These are phyloP conservation scores for Dromococcyx pavoninus DNA, from an alignment of 2,797 vertebrate genomes.

Conservation along the genomic window DNA sequence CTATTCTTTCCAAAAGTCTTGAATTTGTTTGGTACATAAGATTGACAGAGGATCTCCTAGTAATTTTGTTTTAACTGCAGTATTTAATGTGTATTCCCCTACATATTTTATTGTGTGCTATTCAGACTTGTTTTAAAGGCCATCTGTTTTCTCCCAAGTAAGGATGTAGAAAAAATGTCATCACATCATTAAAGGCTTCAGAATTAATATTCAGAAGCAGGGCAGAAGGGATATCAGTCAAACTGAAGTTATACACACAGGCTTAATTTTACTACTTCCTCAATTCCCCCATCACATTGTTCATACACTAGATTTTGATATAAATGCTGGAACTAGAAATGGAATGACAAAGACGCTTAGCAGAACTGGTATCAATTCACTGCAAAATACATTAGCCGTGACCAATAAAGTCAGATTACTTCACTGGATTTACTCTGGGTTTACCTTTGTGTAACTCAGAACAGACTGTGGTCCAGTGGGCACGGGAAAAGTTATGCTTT, in stretches of 20 bases:
- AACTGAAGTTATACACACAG: not conserved
- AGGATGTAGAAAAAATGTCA: not conserved
- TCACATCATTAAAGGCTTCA: not conserved
- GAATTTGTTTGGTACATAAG: not conserved
- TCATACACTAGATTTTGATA: not conserved
- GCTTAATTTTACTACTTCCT: not conserved
- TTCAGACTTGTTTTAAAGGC: not conserved
- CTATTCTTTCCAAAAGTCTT: not conserved
- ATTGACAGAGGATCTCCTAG: not conserved
- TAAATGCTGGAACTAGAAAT: slow-evolving; percentile 2
- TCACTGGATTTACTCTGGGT: slow-evolving; percentile 3
- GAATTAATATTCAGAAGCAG: not conserved
- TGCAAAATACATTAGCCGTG: not conserved
- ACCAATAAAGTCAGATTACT: slow-evolving; percentile 33
- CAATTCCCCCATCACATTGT: not conserved
- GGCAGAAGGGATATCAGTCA: not conserved
- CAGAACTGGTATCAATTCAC: slow-evolving; percentile 11
- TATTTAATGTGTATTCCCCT: not conserved
- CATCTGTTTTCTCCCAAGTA: slow-evolving; percentile 4
- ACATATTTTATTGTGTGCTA: not conserved
- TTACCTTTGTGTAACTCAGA: slow-evolving; percentile 12
- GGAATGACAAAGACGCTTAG: not conserved
- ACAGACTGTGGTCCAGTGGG: not conserved
- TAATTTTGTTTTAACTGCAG: not conserved
- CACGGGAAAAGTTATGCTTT: slow-evolving; percentile 11